Percentiles rank a stretch among this genome's conserved stretches.
Conservation (phyloP, 1,140 invertebrate genomes). For the Calosoma granatense region DNA sequence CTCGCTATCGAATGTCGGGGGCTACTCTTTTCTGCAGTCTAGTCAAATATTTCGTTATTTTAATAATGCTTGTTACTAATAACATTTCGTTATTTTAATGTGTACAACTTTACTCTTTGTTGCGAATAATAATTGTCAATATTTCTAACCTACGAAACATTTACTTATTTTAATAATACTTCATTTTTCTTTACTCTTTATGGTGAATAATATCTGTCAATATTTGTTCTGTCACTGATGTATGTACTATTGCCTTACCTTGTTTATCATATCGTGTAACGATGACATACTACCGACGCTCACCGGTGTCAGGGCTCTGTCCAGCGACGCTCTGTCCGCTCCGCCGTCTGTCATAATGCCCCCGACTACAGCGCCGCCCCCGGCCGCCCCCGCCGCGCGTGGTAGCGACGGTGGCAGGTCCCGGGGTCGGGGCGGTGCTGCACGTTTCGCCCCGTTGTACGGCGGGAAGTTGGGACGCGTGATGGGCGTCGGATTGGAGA, state of each 20-base stretch:
- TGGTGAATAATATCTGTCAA: too few relatives aligned
- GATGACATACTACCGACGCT: slow-evolving; percentile 63
- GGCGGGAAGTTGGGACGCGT: slow-evolving; percentile 27
- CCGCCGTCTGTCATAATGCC: not conserved
- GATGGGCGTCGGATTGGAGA: slow-evolving; percentile 41
- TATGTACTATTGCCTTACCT: too few relatives aligned
- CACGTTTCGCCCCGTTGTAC: slow-evolving; percentile 44
- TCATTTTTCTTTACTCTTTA: too few relatives aligned
- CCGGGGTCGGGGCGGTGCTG: slow-evolving; percentile 43
- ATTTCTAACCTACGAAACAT: too few relatives aligned
- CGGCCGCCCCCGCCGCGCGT: slow-evolving; percentile 39
- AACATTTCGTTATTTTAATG: too few relatives aligned
- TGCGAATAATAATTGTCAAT: too few relatives aligned
- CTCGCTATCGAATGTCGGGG: slow-evolving; percentile 67
- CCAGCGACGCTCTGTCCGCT: not conserved
- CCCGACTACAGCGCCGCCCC: not conserved
- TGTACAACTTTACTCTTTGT: too few relatives aligned
- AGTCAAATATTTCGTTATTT: too few relatives aligned
- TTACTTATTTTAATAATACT: too few relatives aligned
- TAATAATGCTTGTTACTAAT: slow-evolving; percentile 20
- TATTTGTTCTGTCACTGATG: too few relatives aligned
- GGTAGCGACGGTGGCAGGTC: slow-evolving; percentile 49
- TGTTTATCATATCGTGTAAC: slow-evolving; percentile 55
- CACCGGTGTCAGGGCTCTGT: slow-evolving; percentile 36
- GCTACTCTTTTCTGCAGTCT: slow-evolving; percentile 28